phyloP scores from a whole-genome alignment of 2,113 vertebrate genomes.

The Entelurus aequoreus region DNA sequence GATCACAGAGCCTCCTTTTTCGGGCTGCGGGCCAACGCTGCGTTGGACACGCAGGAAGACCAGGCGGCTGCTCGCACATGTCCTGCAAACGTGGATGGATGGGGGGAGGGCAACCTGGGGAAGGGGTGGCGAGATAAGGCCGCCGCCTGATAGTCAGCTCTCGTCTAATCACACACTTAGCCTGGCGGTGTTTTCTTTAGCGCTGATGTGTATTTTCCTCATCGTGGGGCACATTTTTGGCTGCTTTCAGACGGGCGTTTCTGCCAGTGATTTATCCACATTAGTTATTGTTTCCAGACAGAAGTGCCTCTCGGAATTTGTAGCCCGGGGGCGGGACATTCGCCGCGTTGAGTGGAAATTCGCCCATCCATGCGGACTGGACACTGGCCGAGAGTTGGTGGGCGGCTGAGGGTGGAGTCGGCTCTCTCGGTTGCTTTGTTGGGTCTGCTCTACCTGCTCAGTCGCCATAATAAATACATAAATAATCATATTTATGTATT shows the following conservation, averaged over 20 bases:
- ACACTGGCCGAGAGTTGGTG: no score
- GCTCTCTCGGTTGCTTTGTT: no score
- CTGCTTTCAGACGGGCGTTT: constrained; percentile 18
- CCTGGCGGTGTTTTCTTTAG: constrained; percentile 49
- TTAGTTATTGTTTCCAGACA: constrained; percentile 37
- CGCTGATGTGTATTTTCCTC: constrained; percentile 48
- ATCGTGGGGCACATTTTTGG: constrained; percentile 45
- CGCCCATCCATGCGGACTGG: no score
- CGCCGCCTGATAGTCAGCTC: constrained; percentile 21
- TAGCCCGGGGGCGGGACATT: no score
- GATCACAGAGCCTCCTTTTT: constrained; percentile 61
- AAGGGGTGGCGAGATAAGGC: constrained; percentile 35
- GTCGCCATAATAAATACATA: no score
- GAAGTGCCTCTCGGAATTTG: constrained; percentile 31
- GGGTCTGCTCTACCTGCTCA: no score
- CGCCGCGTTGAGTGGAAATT: no score
- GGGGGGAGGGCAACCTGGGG: constrained; percentile 9
- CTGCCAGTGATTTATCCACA: constrained; percentile 41
- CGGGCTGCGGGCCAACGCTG: constrained; percentile 59
- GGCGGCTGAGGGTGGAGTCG: no score
- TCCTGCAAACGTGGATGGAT: constrained; percentile 32
- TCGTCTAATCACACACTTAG: not conserved
- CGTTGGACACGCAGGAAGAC: constrained; percentile 52
- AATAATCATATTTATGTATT: no score
- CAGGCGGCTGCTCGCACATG: constrained; percentile 35